A percentile compares a stretch with the other conserved stretches of the same genome.
Conservation (phyloP, 2,888 invertebrate genomes). For the Ephialtes manifestator region DNA sequence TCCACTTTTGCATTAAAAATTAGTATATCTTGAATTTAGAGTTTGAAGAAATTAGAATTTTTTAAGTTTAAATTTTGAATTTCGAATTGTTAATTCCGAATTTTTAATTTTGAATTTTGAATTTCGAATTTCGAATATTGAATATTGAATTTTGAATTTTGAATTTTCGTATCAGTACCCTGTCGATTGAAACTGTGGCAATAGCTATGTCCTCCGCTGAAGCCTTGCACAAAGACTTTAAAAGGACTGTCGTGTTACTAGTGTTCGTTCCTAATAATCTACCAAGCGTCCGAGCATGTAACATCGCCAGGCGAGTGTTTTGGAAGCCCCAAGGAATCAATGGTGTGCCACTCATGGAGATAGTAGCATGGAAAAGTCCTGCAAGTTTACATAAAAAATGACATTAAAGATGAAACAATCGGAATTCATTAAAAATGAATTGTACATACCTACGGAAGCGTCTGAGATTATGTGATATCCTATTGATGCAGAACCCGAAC, state of each 20-base stretch:
- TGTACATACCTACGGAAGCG: constrained; percentile 69
- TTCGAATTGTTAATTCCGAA: background rate
- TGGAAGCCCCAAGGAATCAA: constrained; percentile 86
- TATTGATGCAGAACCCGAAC: constrained; percentile 86
- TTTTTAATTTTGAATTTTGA: constrained; percentile 66
- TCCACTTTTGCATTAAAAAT: too few relatives aligned
- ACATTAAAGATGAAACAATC: background rate
- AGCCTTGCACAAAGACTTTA: constrained; percentile 84
- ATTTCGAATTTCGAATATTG: too few relatives aligned
- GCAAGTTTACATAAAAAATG: background rate
- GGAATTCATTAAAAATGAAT: background rate
- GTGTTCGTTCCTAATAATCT: constrained; percentile 79
- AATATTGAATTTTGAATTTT: too few relatives aligned
- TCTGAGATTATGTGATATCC: constrained; percentile 72
- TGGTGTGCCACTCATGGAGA: constrained; percentile 87
- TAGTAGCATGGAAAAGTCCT: constrained; percentile 87
- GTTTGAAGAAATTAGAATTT: too few relatives aligned
- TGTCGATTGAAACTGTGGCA: background rate
- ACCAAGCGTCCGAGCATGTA: constrained; percentile 82
- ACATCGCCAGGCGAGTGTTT: constrained; percentile 16
- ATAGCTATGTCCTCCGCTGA: constrained; percentile 83
- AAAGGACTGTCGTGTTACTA: constrained; percentile 80
- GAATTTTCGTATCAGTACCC: constrained; percentile 69
- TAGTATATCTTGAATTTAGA: too few relatives aligned
- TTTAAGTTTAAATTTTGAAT: too few relatives aligned